phyloP scores from a whole-genome alignment of 2,113 vertebrate genomes.

The Petrocephalus zakoni region DNA sequence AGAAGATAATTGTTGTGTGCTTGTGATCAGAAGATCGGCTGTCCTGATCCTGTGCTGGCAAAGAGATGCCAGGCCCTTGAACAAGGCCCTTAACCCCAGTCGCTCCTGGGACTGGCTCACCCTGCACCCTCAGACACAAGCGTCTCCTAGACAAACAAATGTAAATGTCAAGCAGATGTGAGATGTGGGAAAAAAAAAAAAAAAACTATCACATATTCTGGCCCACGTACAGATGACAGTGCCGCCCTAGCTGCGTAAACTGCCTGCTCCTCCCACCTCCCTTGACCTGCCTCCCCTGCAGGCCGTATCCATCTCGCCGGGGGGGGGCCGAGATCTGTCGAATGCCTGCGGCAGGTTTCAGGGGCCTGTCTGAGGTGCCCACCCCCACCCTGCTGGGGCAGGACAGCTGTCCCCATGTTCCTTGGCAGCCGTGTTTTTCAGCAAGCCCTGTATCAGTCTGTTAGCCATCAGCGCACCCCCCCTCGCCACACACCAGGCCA shows the following conservation, averaged over 20 bases:
- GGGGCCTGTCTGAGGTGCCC: not conserved
- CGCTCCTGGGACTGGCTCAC: not conserved
- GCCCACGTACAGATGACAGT: not conserved
- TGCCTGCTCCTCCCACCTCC: not conserved
- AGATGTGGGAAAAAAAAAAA: not conserved
- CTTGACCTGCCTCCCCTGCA: not conserved
- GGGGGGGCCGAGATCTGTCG: not conserved
- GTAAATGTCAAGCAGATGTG: not conserved
- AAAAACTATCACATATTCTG: not conserved
- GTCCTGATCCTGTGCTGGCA: not conserved
- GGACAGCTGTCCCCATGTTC: conserved; percentile 10
- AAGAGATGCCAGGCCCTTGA: not conserved
- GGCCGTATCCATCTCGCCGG: not conserved
- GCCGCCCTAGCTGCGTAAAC: not conserved
- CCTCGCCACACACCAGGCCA: not conserved
- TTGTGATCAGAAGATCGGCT: not conserved
- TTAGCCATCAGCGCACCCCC: not conserved
- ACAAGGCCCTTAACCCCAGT: not conserved
- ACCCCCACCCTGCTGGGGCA: not conserved
- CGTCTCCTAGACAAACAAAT: not conserved
- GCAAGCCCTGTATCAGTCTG: not conserved
- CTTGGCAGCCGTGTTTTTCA: not conserved
- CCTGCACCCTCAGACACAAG: not conserved
- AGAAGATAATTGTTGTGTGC: not conserved
- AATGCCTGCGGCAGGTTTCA: not conserved